These are phyloP conservation scores for Hemiscyllium ocellatum DNA, from an alignment of 2,113 vertebrate species.

Conservation along the genomic window DNA sequence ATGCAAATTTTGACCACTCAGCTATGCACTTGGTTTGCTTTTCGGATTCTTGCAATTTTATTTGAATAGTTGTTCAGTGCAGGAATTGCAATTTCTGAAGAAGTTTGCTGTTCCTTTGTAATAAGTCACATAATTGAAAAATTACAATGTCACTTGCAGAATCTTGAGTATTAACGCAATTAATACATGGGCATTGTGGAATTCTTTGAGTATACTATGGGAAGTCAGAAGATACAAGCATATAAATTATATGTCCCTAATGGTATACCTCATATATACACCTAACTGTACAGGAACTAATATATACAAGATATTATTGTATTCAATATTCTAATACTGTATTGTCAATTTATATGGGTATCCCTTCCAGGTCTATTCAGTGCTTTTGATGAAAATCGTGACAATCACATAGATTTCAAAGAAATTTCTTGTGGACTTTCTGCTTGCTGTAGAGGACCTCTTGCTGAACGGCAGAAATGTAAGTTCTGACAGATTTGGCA, in stretches of 20 bases:
- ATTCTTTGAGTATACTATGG: neutral
- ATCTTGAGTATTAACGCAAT: neutral
- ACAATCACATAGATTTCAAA: constrained; percentile 99
- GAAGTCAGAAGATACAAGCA: neutral
- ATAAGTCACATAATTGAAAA: neutral
- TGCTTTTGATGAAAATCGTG: constrained; percentile 97
- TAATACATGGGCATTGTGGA: too few species aligned
- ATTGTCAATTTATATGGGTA: neutral
- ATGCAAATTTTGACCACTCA: too few species aligned
- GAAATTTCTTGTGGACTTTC: constrained; percentile 97
- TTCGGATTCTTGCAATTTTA: neutral
- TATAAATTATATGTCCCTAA: neutral
- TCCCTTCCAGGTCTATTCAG: constrained; percentile 83
- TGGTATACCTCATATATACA: too few species aligned
- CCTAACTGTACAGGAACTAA: neutral
- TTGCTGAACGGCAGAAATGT: constrained; percentile 98
- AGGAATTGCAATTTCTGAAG: neutral
- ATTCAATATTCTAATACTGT: neutral
- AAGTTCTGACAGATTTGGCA: constrained; percentile 51
- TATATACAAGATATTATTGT: neutral
- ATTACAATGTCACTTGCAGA: neutral
- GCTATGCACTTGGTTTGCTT: neutral
- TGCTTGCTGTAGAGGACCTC: constrained; percentile 88
- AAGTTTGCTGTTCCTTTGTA: neutral
- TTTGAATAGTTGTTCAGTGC: neutral